phyloP scores from a whole-genome alignment of 1,140 invertebrate genomes.

The Drosophila orena region DNA sequence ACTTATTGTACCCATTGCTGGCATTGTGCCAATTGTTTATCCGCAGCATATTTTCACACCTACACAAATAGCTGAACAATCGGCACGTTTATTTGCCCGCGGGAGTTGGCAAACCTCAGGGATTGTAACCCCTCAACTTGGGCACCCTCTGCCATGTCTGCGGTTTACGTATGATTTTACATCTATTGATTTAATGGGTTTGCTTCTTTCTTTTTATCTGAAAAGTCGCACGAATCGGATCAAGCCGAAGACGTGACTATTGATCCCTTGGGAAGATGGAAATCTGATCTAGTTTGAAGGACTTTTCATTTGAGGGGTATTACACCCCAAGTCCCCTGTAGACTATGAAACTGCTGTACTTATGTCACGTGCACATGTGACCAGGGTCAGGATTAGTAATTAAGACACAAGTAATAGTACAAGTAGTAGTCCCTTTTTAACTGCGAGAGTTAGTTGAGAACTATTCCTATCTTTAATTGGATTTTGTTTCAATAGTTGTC shows the following conservation, averaged over 20 bases:
- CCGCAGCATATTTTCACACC: conserved; percentile 83
- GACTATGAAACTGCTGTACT: neutral
- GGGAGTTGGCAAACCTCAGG: conserved; percentile 38
- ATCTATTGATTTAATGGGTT: conserved; percentile 57
- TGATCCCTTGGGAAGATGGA: conserved; percentile 14
- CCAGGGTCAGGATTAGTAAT: neutral
- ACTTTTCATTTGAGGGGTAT: neutral
- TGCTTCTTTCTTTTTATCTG: neutral
- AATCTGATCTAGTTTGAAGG: conserved; percentile 7
- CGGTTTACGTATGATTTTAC: conserved; percentile 34
- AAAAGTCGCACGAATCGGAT: conserved; percentile 22
- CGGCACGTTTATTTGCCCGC: conserved; percentile 65
- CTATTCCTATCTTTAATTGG: neutral
- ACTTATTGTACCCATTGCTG: conserved; percentile 44
- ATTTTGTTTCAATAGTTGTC: neutral
- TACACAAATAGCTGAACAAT: conserved; percentile 77
- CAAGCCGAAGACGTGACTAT: conserved; percentile 17
- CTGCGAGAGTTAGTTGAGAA: too few species aligned
- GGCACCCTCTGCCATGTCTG: conserved; percentile 19
- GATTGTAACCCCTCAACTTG: neutral
- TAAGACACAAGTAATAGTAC: too few species aligned
- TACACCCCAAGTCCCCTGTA: neutral
- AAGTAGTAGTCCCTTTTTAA: too few species aligned
- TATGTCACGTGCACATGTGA: neutral
- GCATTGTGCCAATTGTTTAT: conserved; percentile 61